A percentile compares a stretch with the other conserved stretches of the same genome.
These are phyloP conservation scores for Corticium candelabrum DNA, from an alignment of 37 sponge, comb jelly and placozoan species.

Conservation along the genomic window DNA sequence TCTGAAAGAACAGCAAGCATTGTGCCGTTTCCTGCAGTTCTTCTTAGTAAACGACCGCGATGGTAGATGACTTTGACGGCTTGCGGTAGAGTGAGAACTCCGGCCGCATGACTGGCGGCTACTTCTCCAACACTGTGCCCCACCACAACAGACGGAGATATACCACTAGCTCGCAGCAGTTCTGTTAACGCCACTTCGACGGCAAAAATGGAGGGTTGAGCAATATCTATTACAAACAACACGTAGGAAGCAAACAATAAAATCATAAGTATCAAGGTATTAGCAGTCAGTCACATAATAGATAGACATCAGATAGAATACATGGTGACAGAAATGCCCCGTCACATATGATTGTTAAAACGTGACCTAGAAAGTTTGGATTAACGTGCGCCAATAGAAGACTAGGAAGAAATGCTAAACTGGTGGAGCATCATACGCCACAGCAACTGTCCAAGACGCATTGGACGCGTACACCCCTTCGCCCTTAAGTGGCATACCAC, in stretches of 20 bases:
- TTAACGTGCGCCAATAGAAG: no score
- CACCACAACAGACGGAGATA: conserved; percentile 20
- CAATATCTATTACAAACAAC: not conserved
- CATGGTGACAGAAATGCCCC: no score
- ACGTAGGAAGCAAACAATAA: not conserved
- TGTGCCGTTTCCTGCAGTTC: conserved; percentile 14
- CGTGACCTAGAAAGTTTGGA: no score
- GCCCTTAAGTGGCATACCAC: no score
- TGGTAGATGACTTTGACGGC: conserved; percentile 33
- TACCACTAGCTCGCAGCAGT: conserved; percentile 26
- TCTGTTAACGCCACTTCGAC: conserved; percentile 23
- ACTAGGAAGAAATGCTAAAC: no score
- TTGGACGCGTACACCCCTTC: no score
- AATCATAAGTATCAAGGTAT: no score
- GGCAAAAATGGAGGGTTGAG: not conserved
- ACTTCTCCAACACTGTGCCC: conserved; percentile 49
- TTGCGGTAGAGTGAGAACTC: conserved; percentile 20
- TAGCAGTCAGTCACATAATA: no score
- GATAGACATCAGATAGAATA: no score
- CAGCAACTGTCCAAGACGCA: no score
- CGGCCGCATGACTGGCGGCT: conserved; percentile 25
- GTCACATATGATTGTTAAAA: no score
- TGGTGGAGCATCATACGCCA: no score
- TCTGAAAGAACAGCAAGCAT: conserved; percentile 40
- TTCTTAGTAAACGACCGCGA: conserved; percentile 11